Conservation (phyloP, 2,797 vertebrate species). For the Bradypodion ventrale region DNA sequence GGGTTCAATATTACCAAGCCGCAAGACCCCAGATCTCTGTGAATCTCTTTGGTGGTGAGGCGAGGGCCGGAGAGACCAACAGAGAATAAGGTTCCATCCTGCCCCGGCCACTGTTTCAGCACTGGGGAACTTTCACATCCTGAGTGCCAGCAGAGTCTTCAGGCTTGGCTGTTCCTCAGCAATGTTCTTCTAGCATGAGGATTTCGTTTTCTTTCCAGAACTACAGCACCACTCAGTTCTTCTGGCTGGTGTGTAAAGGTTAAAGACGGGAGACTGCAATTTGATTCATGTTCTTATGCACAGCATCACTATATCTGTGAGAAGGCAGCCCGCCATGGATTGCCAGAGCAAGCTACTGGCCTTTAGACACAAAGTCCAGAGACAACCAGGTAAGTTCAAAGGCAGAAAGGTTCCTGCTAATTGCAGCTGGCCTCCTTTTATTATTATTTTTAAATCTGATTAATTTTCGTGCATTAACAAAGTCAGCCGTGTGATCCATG, state of each 20-base stretch:
- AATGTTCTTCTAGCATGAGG: background rate
- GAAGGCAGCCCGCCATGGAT: background rate
- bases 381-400: background rate
- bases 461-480: too few relatives aligned
- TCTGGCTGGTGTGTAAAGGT: background rate
- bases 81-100: background rate
- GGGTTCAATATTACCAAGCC: too few relatives aligned
- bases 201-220: background rate
- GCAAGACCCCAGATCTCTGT: too few relatives aligned
- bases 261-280: rapidly evolving
- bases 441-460: too few relatives aligned
- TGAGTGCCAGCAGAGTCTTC: background rate
- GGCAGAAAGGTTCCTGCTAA: too few relatives aligned
- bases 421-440: too few relatives aligned
- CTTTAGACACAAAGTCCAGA: background rate
- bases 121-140: background rate
- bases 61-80: too few relatives aligned
- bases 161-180: background rate
- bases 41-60: too few relatives aligned
- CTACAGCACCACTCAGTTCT: background rate
- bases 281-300: rapidly evolving
- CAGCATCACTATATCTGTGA: background rate
- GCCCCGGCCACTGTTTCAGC: background rate
- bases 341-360: too few relatives aligned
- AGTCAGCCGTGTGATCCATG: too few relatives aligned